Percentiles rank a stretch among this genome's conserved stretches.
Evolutionary conservation across 23 tunicate genomes (phyloP).

Genomic region (Clavelina lepadiformis): DNA sequence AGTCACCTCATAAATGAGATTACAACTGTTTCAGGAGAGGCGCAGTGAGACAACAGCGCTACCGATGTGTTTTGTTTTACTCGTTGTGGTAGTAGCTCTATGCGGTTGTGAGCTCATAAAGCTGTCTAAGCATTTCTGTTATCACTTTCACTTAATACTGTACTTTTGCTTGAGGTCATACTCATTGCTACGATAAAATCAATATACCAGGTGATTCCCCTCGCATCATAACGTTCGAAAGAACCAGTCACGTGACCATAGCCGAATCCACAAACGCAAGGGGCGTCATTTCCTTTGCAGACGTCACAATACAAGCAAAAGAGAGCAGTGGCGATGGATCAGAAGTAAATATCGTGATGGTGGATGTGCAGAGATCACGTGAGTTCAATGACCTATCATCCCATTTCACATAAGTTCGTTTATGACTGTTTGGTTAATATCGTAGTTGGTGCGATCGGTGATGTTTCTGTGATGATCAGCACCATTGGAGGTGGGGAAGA

Average conservation of each 20-base stretch:
- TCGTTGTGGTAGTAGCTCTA: too few relatives aligned
- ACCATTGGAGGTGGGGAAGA: conserved; percentile 45
- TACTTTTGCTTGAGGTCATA: background rate
- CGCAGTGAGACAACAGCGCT: too few relatives aligned
- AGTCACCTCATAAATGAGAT: too few relatives aligned
- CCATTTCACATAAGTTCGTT: background rate
- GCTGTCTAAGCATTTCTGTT: background rate
- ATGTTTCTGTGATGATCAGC: conserved; percentile 25
- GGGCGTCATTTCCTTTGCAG: conserved; percentile 47
- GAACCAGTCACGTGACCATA: conserved; percentile 46
- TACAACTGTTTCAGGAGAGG: too few relatives aligned
- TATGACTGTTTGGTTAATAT: background rate
- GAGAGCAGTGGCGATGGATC: conserved; percentile 50
- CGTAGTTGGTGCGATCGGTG: conserved; percentile 57
- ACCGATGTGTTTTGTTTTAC: too few relatives aligned
- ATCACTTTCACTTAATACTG: background rate
- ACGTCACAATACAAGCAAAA: conserved; percentile 14
- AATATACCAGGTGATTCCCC: conserved; percentile 50
- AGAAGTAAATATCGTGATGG: conserved; percentile 39
- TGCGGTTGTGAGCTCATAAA: too few relatives aligned
- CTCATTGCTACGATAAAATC: background rate
- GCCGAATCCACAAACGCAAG: conserved; percentile 54
- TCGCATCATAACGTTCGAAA: conserved; percentile 22
- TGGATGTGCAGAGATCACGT: conserved; percentile 48
- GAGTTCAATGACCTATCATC: background rate